Conservation (phyloP, 2,888 invertebrate genomes). For the Hemistola chrysoprasaria region DNA sequence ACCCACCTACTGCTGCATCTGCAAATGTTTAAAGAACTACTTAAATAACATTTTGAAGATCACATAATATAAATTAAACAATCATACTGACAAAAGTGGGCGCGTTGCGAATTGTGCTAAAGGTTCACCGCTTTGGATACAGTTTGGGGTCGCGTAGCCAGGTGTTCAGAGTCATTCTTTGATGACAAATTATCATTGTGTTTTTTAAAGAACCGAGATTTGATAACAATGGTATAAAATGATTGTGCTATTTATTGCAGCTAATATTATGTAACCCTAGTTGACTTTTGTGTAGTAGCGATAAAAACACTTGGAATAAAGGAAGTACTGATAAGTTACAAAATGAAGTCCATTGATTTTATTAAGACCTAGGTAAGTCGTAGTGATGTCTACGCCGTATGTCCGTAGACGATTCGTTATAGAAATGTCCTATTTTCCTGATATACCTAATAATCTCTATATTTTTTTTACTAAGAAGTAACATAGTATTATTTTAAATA, state of each 20-base stretch:
- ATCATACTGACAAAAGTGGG: slow-evolving; percentile 69
- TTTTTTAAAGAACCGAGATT: slow-evolving; percentile 54
- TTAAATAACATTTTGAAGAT: slow-evolving; percentile 75
- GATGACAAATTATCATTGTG: slow-evolving; percentile 79
- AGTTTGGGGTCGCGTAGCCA: slow-evolving; percentile 69
- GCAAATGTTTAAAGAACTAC: slow-evolving; percentile 76
- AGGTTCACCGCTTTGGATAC: slow-evolving; percentile 35
- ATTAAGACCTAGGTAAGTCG: no score
- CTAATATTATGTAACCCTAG: slow-evolving; percentile 29
- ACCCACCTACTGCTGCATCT: slow-evolving; percentile 64
- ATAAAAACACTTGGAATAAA: slow-evolving; percentile 29
- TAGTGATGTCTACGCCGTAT: no score
- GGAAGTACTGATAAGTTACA: neutral
- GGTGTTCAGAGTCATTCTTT: slow-evolving; percentile 62
- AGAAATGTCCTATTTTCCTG: no score
- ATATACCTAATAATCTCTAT: no score
- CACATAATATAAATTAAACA: slow-evolving; percentile 81
- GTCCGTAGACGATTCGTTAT: no score
- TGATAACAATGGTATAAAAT: slow-evolving; percentile 58
- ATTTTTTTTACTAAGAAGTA: no score
- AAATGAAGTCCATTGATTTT: no score
- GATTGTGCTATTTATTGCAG: slow-evolving; percentile 50
- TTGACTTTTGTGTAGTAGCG: slow-evolving; percentile 45
- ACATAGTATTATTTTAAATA: slow-evolving; percentile 8
- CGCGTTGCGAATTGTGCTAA: slow-evolving; percentile 66